These are phyloP conservation scores for Phataginus tricuspis DNA, from an alignment of 2,797 vertebrate genomes.

Conservation along the genomic window DNA sequence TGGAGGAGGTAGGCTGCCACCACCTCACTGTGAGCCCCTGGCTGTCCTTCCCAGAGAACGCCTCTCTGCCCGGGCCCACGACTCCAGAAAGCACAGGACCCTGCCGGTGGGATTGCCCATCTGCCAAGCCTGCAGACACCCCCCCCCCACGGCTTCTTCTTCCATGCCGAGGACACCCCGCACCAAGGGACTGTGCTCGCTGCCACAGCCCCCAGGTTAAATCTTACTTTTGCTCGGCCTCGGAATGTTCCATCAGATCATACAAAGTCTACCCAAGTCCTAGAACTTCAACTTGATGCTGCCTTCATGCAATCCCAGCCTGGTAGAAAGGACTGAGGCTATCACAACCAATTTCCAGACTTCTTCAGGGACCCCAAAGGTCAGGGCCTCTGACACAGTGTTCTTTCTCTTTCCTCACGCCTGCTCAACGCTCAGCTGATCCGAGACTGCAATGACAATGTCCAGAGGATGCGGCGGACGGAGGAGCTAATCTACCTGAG, in stretches of 20 bases:
- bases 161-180: not conserved
- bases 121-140: not conserved
- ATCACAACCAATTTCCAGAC: not conserved
- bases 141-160: rapidly evolving
- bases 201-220: not conserved
- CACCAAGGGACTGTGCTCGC: not conserved
- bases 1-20: conserved; percentile 90
- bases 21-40: rapidly evolving
- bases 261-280: not conserved
- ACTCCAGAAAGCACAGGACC: not conserved
- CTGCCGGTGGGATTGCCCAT: rapidly evolving
- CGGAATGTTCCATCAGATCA: not conserved
- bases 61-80: not conserved
- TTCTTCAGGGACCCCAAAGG: not conserved
- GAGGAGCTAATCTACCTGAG: conserved; percentile 96
- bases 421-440: conserved; percentile 89
- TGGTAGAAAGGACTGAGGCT: not conserved
- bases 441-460: conserved; percentile 95
- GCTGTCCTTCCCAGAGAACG: not conserved
- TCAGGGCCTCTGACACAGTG: not conserved
- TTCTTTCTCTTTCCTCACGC: not conserved
- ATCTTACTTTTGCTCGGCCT: not conserved
- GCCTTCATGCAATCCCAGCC: not conserved
- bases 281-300: not conserved
- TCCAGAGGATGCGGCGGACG: conserved; percentile 95